These are phyloP conservation scores for Pseudonaja textilis DNA, from an alignment of 2,113 vertebrate genomes.

Conservation along the genomic window DNA sequence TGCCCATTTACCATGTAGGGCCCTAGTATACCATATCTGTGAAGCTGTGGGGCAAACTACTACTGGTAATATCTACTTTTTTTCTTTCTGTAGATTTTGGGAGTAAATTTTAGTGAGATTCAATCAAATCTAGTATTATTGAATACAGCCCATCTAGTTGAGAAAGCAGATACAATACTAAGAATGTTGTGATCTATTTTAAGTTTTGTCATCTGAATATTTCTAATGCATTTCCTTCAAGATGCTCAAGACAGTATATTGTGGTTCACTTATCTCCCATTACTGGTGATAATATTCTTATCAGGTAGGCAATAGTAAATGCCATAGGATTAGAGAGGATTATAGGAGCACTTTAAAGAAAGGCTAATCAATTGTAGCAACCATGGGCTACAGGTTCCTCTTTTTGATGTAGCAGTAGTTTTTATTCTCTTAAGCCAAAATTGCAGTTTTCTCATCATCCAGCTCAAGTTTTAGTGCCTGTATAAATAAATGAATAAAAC, in stretches of 20 bases:
- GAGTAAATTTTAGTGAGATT: neutral
- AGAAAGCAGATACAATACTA: neutral
- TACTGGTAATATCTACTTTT: no score
- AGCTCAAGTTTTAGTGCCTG: neutral
- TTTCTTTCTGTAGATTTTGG: neutral
- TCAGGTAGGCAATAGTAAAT: no score
- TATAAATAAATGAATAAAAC: neutral
- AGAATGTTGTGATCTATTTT: neutral
- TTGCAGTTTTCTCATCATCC: neutral
- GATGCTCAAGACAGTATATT: neutral
- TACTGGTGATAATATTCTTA: neutral
- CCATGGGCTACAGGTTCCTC: neutral
- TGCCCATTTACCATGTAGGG: neutral
- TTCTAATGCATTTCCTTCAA: neutral
- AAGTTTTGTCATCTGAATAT: neutral
- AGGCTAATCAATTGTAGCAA: neutral
- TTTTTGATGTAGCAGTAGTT: neutral
- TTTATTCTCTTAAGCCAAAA: neutral
- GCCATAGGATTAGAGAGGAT: neutral
- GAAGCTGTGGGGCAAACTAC: neutral
- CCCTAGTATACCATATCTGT: neutral
- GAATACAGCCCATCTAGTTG: neutral
- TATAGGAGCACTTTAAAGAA: neutral
- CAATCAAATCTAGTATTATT: neutral
- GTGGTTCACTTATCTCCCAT: neutral